Conservation (phyloP, 2,888 invertebrate genomes). For the Phyllotreta cruciferae region DNA sequence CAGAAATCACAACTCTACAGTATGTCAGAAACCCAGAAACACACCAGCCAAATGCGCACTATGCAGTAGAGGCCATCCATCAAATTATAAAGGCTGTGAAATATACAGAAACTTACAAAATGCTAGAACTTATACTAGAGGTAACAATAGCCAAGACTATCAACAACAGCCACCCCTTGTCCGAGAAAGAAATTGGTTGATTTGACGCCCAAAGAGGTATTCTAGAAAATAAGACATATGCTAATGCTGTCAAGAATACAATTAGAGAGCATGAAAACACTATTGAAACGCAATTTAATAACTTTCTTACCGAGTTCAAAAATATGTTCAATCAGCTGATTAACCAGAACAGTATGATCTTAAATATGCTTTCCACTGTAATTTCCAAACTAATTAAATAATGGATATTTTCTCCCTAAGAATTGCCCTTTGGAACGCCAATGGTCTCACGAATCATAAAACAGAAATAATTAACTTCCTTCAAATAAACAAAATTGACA, state of each 20-base stretch:
- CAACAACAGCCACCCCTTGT: too few species aligned
- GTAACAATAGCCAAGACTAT: too few species aligned
- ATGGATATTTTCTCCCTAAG: neutral
- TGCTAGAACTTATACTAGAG: too few species aligned
- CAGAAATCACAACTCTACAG: too few species aligned
- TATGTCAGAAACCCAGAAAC: neutral
- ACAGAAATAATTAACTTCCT: neutral
- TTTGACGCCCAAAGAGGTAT: too few species aligned
- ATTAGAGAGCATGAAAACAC: too few species aligned
- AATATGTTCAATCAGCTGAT: neutral
- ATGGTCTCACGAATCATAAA: constrained; percentile 7
- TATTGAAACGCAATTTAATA: too few species aligned
- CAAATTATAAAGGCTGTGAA: constrained; percentile 1
- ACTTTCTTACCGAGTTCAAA: neutral
- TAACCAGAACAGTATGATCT: neutral
- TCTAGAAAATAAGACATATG: too few species aligned
- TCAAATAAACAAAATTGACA: constrained; percentile 1
- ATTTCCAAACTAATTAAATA: neutral
- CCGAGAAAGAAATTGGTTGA: too few species aligned
- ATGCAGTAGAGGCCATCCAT: neutral
- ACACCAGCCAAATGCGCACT: neutral
- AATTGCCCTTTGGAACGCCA: constrained; percentile 1
- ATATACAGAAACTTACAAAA: neutral
- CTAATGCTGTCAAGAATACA: too few species aligned
- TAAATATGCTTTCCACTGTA: neutral